Evolutionary conservation across 2,797 vertebrate species (phyloP).

Genomic region (Ambastaia sidthimunki): DNA sequence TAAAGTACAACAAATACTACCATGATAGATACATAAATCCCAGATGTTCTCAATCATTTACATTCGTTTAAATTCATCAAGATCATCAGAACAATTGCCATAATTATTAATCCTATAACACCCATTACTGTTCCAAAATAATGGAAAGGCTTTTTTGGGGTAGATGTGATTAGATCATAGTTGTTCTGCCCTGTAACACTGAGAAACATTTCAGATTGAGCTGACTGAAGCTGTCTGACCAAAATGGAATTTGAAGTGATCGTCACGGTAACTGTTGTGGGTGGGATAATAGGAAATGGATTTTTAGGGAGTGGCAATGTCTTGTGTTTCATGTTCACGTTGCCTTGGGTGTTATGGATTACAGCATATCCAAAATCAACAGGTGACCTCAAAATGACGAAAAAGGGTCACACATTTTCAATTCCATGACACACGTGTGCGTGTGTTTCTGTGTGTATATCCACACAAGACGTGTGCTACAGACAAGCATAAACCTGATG

Average conservation of each 20-base stretch:
- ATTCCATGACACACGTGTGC: neutral
- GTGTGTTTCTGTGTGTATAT: too few relatives aligned
- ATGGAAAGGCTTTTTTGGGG: neutral
- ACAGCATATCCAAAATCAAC: neutral
- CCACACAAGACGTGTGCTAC: neutral
- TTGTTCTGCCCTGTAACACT: constrained; percentile 7
- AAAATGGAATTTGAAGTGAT: constrained; percentile 51
- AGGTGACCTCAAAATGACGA: neutral
- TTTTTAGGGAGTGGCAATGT: constrained; percentile 31
- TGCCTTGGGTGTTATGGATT: constrained; percentile 43
- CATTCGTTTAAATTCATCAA: neutral
- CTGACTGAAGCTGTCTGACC: constrained; percentile 40
- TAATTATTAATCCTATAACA: neutral
- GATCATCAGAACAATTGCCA: neutral
- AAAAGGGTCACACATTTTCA: neutral
- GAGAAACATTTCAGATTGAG: constrained; percentile 23
- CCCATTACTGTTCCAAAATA: neutral
- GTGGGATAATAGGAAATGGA: constrained; percentile 47
- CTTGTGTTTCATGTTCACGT: constrained; percentile 33
- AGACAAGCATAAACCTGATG: neutral
- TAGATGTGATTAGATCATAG: constrained; percentile 6
- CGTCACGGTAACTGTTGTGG: constrained; percentile 40
- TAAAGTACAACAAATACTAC: too few relatives aligned
- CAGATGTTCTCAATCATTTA: too few relatives aligned
- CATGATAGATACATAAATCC: too few relatives aligned